Conservation (phyloP, 2,113 vertebrate species). For the Calonectris borealis region DNA sequence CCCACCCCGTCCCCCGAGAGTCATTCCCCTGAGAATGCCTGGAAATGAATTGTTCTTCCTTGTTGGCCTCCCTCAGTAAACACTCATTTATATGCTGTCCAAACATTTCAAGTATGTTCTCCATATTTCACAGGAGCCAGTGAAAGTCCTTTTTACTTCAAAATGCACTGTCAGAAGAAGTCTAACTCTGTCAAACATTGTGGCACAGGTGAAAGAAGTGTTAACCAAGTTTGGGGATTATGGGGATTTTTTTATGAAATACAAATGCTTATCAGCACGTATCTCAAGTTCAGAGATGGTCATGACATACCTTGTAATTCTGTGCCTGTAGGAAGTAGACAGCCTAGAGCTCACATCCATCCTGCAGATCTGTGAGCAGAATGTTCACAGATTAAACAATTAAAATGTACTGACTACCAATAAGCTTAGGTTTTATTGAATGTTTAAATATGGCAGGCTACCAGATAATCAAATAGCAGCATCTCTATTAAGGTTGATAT, state of each 20-base stretch:
- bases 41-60: not conserved
- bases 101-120: not conserved
- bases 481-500: not conserved
- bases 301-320: not conserved
- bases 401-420: not conserved
- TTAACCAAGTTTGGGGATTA: not conserved
- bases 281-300: not conserved
- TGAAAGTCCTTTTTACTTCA: not conserved
- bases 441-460: not conserved
- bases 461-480: not conserved
- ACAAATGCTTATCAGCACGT: not conserved
- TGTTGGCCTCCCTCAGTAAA: not conserved
- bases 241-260: not conserved
- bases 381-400: not conserved
- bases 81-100: not conserved
- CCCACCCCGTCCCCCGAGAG: not conserved
- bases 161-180: not conserved
- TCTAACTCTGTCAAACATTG: not conserved
- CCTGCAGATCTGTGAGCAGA: not conserved
- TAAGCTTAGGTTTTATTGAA: not conserved
- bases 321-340: not conserved
- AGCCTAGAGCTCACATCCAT: not conserved
- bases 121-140: not conserved
- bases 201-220: not conserved
- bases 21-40: not conserved